Conservation (phyloP, 2,888 invertebrate species). For the Ophioninae sp. region DNA sequence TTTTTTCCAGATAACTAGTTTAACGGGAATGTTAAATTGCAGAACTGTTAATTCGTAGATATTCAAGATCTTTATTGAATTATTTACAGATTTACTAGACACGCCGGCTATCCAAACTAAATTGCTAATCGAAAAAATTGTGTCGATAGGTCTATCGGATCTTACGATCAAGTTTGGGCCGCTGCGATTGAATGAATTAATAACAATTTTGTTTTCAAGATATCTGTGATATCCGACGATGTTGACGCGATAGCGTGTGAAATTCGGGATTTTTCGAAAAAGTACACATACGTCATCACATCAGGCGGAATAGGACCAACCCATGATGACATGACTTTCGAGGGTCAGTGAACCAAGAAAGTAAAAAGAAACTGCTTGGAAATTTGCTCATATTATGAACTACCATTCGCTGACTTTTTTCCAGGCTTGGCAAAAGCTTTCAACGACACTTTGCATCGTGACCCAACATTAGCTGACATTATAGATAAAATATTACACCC, state of each 20-base stretch:
- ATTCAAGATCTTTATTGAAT: background rate
- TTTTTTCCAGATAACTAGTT: background rate
- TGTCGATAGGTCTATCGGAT: background rate
- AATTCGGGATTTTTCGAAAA: slow-evolving; percentile 84
- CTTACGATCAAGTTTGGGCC: background rate
- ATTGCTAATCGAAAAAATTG: background rate
- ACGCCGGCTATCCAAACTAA: background rate
- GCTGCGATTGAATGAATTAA: slow-evolving; percentile 21
- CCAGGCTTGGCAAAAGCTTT: slow-evolving; percentile 83
- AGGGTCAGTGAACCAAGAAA: slow-evolving; percentile 80
- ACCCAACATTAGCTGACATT: slow-evolving; percentile 81
- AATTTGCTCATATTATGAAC: background rate
- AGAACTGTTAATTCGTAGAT: background rate
- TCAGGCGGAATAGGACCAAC: slow-evolving; percentile 91
- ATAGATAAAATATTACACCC: slow-evolving; percentile 81
- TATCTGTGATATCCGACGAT: slow-evolving; percentile 86
- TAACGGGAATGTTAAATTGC: background rate
- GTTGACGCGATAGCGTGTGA: slow-evolving; percentile 85
- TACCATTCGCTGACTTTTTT: slow-evolving; percentile 61
- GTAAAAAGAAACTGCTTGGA: slow-evolving; percentile 10
- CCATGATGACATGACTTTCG: slow-evolving; percentile 89
- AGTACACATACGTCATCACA: slow-evolving; percentile 87
- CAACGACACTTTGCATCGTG: slow-evolving; percentile 79
- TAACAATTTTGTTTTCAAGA: slow-evolving; percentile 78
- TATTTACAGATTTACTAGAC: background rate